Base-by-base conservation (phyloP, 1,140 invertebrate species). In the Bombus cullumanus region DNA sequence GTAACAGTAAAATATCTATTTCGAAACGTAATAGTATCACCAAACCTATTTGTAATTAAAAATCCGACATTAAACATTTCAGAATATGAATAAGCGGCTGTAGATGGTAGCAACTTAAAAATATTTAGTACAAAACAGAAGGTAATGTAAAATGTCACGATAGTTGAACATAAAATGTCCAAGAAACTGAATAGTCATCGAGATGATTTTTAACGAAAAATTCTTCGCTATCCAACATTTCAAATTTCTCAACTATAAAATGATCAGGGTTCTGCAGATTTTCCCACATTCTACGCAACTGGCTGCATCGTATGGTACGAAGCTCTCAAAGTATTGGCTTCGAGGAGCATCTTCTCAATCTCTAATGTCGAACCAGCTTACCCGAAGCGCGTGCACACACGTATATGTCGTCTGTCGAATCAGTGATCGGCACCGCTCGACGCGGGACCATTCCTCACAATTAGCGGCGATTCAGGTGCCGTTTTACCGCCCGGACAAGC, bases 391-490 rank as follows among this genome's bases (percentile, higher is more conserved):
- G 18, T 22, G 31, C 47, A 62, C 28, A 28, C 47, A 41, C 57
- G 10, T 37, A n/a, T 76, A 28, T 69, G 79, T 84, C 87, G 75
- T 85, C 88, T 80, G 89, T 91, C 90, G 90, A 91, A 91, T 91
- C 88, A 88, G 71, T 85, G 90, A 91, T 91, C 87, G 80, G 64
- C 81, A 66, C 28, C 64, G 53, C 41, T 74, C 82, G 80, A 90
- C 86, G 85, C 84, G 86, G 73, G 90, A 88, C 79, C 90, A 91
- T 91, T 91, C 90, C 90, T 91, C 90, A 90, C 88, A 91, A 91
- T 91, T 91, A 91, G 90, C 83, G 83, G 62, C 88, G 90, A 91
- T 91, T 91, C 90, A 62, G 83, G 62, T 68, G 90, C 80, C 89
- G 76, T 81, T 82, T 83, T 85, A 83, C 83, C 88, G 34, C 78